Conservation (phyloP, 2,797 vertebrate species). For the Poeciliopsis infans region DNA sequence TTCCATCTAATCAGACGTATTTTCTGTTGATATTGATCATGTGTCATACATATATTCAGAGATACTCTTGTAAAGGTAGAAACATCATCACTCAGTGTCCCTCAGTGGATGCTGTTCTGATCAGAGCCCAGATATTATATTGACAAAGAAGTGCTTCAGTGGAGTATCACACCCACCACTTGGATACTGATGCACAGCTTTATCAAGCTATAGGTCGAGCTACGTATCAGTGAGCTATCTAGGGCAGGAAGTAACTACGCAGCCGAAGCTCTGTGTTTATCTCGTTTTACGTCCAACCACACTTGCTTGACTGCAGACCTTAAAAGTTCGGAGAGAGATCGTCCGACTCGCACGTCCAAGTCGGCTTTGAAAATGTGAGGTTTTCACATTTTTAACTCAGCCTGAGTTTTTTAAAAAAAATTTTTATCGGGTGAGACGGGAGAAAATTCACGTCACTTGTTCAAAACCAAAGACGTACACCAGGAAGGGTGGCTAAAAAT, state of each 20-base stretch:
- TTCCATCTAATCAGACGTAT: too few relatives aligned
- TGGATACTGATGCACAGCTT: background rate
- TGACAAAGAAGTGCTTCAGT: too few relatives aligned
- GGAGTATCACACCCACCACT: background rate
- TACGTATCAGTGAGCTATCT: background rate
- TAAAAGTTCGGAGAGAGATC: background rate
- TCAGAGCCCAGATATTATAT: too few relatives aligned
- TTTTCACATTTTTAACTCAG: background rate
- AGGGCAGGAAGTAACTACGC: background rate
- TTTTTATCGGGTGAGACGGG: background rate
- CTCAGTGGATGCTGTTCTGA: too few relatives aligned
- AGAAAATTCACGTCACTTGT: background rate
- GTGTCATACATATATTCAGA: too few relatives aligned
- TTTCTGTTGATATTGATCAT: too few relatives aligned
- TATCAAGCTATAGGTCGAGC: too few relatives aligned
- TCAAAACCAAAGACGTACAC: background rate
- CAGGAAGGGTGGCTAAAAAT: background rate
- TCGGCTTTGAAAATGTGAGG: background rate
- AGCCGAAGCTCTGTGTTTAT: background rate
- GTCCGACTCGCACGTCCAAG: background rate
- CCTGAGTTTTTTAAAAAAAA: background rate
- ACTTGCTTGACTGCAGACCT: background rate
- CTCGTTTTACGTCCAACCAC: background rate
- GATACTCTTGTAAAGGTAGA: too few relatives aligned
- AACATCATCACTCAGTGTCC: too few relatives aligned